Evolutionary conservation across 2,797 vertebrate genomes (phyloP), one percentile per base, ranked within the genome.

Genomic region (Mormyrus hasselquistii): DNA sequence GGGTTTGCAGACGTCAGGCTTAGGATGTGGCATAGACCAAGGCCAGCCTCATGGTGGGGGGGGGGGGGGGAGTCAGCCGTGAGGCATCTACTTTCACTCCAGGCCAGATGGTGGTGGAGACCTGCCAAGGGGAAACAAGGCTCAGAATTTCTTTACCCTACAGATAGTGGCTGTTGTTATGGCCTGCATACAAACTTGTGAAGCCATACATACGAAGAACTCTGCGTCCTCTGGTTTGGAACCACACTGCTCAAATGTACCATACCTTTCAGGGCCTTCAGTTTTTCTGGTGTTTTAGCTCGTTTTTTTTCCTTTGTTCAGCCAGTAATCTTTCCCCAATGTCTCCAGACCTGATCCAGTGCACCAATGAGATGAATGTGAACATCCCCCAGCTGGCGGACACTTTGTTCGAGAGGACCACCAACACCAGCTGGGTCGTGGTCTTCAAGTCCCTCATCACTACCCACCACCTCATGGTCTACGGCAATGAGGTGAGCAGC

Each of bases 301-400:
- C 14, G 0, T 69, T 12, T 69, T 69, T 69, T 34, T 53, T 29
- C 4, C 52, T 16, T 1, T 59, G 9, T 44, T 41, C 52, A 41
- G 29, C 29, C 34, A 62, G 53, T 65, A 29, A 69, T 62, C 57
- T 88, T 12, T 82, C 79, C 49, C 10, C 53, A 47, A 87, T 87
- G 49, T 22, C 14, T 79, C 52, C 90, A 99, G 98, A 99, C 95
- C 95, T 99, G 94, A 99, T 99, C 96, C 99, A 99, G 94, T 99
- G 98, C 92, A 99, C 98, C 92, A 99, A 99, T 86, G 98, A 99
- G 96, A 99, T 99, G 95, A 99, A 99, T 3, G 99, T 99, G 91
- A 99, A 99, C 94, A 99, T 99, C 94, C 99, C 99, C 91, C 98
- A 99, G 93, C 97, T 99, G 97, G 99, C 99, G 0, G 99, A 99